Conservation (phyloP, 2,888 invertebrate genomes). For the Gasteruption jaculator region DNA sequence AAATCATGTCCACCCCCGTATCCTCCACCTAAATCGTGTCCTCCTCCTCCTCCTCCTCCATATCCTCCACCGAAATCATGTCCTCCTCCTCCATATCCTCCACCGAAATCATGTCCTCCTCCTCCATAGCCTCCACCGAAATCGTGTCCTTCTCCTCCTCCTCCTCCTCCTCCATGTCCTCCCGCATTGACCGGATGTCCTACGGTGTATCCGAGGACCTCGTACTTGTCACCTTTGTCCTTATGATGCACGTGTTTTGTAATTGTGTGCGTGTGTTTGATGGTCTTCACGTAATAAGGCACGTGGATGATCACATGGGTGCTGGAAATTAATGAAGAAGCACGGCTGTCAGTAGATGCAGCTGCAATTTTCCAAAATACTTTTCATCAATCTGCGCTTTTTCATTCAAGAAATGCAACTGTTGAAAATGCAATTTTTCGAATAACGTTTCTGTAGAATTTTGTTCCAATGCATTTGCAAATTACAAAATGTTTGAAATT, state of each 20-base stretch:
- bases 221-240: slow-evolving; percentile 61
- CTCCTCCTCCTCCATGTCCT: slow-evolving; percentile 43
- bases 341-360: no score
- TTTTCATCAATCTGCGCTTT: no score
- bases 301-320: slow-evolving; percentile 76
- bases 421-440: no score
- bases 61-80: slow-evolving; percentile 24
- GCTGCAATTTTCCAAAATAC: no score
- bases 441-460: no score
- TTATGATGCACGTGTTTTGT: slow-evolving; percentile 68
- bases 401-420: no score
- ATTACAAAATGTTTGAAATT: no score
- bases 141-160: slow-evolving; percentile 24
- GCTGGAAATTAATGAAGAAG: slow-evolving; percentile 22
- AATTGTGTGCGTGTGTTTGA: slow-evolving; percentile 74
- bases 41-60: slow-evolving; percentile 26
- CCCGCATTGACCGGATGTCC: slow-evolving; percentile 55
- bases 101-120: slow-evolving; percentile 22
- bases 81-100: slow-evolving; percentile 26
- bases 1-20: slow-evolving; percentile 21
- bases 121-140: slow-evolving; percentile 23
- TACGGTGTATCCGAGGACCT: slow-evolving; percentile 67
- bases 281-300: slow-evolving; percentile 70
- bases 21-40: slow-evolving; percentile 25
- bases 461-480: no score